Evolutionary conservation across 2,888 invertebrate genomes (phyloP).

Genomic region (Sarcophaga carnaria): DNA sequence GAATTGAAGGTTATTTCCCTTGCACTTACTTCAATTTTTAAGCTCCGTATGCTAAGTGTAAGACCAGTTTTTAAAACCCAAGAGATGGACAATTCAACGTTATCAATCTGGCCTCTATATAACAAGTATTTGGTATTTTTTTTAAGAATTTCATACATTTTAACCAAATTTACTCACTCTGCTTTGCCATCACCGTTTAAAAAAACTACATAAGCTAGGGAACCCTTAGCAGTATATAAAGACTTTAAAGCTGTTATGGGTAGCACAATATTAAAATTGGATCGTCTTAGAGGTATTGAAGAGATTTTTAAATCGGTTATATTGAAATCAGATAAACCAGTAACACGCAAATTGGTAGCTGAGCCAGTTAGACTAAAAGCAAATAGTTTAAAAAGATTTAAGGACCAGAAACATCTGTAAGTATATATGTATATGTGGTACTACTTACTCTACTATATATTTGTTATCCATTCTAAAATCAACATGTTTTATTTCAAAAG

Average conservation of each 20-base stretch:
- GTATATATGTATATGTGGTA: neutral
- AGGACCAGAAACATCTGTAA: neutral
- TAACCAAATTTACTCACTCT: conserved; percentile 73
- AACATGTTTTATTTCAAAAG: conserved; percentile 72
- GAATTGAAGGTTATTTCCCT: neutral
- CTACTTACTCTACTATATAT: conserved; percentile 75
- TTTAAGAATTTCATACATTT: neutral
- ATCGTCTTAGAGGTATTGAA: conserved; percentile 68
- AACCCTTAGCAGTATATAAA: conserved; percentile 77
- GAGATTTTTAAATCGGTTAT: conserved; percentile 72
- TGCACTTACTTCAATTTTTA: conserved; percentile 73
- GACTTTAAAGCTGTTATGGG: conserved; percentile 75
- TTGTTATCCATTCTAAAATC: conserved; percentile 72
- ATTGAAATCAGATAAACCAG: conserved; percentile 75
- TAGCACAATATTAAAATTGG: conserved; percentile 73
- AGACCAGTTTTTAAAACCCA: conserved; percentile 72
- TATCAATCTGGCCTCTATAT: conserved; percentile 71
- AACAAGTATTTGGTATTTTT: neutral
- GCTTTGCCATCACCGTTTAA: conserved; percentile 77
- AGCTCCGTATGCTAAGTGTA: conserved; percentile 72
- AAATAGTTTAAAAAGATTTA: neutral
- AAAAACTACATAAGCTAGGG: conserved; percentile 76
- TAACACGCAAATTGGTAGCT: conserved; percentile 73
- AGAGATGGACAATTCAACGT: conserved; percentile 72
- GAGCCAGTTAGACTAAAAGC: conserved; percentile 74